Evolutionary conservation across 2,888 invertebrate species (phyloP).

Genomic region (Eretmocerus hayati): DNA sequence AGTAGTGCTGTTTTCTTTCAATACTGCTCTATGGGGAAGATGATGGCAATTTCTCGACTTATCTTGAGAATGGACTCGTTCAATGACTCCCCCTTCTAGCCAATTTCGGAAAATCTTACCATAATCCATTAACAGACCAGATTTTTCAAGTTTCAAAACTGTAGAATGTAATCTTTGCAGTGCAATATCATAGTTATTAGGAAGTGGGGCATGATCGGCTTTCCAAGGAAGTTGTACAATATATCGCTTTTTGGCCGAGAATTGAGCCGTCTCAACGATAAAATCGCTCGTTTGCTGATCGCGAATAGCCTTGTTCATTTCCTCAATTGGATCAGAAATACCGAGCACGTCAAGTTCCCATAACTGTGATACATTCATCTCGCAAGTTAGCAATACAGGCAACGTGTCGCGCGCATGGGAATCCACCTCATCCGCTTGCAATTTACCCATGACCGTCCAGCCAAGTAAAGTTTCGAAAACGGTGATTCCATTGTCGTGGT

Average conservation of each 20-base stretch:
- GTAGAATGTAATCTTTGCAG: not conserved
- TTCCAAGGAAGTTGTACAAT: no score
- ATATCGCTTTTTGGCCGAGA: no score
- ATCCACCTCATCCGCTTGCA: not conserved
- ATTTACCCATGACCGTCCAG: not conserved
- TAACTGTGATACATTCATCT: not conserved
- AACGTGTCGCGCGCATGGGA: not conserved
- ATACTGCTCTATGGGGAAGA: slow-evolving; percentile 22
- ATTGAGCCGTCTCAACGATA: no score
- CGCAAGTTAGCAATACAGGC: not conserved
- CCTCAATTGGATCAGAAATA: not conserved
- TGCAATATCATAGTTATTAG: no score
- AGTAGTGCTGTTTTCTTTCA: slow-evolving; percentile 23
- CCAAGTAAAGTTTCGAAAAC: not conserved
- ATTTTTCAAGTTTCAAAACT: not conserved
- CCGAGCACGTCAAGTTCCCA: not conserved
- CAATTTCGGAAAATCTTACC: slow-evolving; percentile 29
- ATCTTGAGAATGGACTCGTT: slow-evolving; percentile 21
- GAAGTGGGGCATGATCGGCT: no score
- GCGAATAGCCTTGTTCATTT: no score
- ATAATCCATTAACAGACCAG: slow-evolving; percentile 23
- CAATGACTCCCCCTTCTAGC: slow-evolving; percentile 28
- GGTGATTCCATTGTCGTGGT: not conserved
- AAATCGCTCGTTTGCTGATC: no score
- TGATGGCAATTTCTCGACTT: slow-evolving; percentile 4